Evolutionary conservation across 2,797 vertebrate species (phyloP), one percentile per base, ranked within the genome.

Genomic region (Xerus rutilus): DNA sequence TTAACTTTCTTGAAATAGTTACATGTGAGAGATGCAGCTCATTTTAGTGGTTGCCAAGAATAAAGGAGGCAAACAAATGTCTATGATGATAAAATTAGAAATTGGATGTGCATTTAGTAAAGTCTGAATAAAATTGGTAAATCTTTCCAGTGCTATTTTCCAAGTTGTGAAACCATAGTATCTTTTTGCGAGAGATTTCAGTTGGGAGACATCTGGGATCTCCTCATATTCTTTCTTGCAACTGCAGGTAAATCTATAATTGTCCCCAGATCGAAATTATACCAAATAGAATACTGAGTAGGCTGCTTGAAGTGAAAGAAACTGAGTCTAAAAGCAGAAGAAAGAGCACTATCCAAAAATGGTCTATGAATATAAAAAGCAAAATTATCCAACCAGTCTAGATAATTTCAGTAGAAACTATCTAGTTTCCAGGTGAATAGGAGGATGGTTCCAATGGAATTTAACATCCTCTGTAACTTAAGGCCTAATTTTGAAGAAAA

Each of bases 41-140:
- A 28, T 17, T 9, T 13, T 32, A 1, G 5, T n/a, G 14, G 20
- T 69, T 45, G 21, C 18, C 47, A 79, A 14, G 23, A 20, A 47
- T 3, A 7, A 17, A 65, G 2, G 12, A 21, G 2, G 45, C 20
- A 30, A 11, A 8, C 20, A 23, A 14, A 8, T 11, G 7, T 6
- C 8, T 54, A 2, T 43, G 25, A 21, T 13, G 74, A 3, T 25
- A 2, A 43, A 35, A 43, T 17, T 39, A 57, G 30, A n/a, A 7
- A 43, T 20, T 30, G 2, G 12, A 0, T 0, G 2, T 69, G 21
- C 73, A 69, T 20, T 7, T 14, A 4, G 32, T 43, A 43, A 39
- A 39, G 9, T 64, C 23, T 35, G 23, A 28, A 3, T 28, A 2
- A 74, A 43, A 45, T 18, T 30, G 69, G 14, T 0, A 0, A 39